Conservation (phyloP, 2,888 invertebrate species). For the Epinotia bilunana region DNA sequence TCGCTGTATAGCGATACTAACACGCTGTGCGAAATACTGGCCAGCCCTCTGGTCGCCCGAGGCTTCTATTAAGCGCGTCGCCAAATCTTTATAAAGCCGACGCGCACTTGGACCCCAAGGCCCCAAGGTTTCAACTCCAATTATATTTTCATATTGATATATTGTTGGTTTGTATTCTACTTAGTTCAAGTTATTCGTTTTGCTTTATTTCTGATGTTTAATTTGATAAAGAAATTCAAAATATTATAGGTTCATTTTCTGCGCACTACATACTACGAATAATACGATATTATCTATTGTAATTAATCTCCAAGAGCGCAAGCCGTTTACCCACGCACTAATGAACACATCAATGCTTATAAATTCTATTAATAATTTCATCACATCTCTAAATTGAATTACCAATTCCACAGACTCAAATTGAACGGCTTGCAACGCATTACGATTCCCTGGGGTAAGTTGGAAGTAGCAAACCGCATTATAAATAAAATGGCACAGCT, state of each 20-base stretch:
- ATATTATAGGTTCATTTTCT: neutral
- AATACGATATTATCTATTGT: neutral
- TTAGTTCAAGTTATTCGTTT: neutral
- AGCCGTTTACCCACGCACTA: conserved; percentile 8
- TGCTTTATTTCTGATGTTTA: neutral
- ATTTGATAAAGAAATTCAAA: neutral
- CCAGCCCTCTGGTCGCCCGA: too few relatives aligned
- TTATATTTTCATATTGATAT: too few relatives aligned
- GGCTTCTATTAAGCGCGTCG: too few relatives aligned
- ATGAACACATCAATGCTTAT: conserved; percentile 12
- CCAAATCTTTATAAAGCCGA: too few relatives aligned
- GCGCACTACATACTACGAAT: neutral
- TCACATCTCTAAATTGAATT: neutral
- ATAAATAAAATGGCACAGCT: conserved; percentile 4
- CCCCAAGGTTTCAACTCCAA: too few relatives aligned
- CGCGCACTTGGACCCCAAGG: too few relatives aligned
- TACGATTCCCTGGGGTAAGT: neutral
- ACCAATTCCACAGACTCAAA: neutral
- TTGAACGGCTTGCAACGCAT: neutral
- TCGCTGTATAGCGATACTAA: too few relatives aligned
- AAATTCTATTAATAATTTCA: conserved; percentile 9
- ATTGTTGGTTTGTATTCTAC: too few relatives aligned
- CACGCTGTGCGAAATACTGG: too few relatives aligned
- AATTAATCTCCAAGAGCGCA: neutral
- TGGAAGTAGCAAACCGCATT: neutral